phyloP scores from a whole-genome alignment of 2,888 invertebrate species.

The Watsonalla cultraria region DNA sequence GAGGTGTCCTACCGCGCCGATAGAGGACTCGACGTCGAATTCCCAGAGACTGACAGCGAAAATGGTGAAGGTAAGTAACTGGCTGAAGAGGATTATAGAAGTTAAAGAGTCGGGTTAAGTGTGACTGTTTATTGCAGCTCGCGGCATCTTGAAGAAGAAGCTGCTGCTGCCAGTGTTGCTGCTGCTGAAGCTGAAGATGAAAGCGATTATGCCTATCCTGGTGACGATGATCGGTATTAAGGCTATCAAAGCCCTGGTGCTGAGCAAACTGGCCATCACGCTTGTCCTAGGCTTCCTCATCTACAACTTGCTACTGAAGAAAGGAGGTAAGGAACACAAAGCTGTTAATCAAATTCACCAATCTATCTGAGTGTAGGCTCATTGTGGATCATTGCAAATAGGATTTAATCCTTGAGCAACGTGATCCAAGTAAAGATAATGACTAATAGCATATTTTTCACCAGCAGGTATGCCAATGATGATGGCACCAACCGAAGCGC shows the following conservation, averaged over 20 bases:
- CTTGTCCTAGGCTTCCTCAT: slow-evolving; percentile 90
- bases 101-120: neutral
- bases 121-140: slow-evolving; percentile 72
- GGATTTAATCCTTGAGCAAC: no score
- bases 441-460: slow-evolving; percentile 3
- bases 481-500: slow-evolving; percentile 79
- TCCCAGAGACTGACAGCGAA: slow-evolving; percentile 72
- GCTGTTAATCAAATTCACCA: neutral
- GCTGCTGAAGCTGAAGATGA: slow-evolving; percentile 89
- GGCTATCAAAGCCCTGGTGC: slow-evolving; percentile 89
- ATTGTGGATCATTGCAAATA: neutral
- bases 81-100: neutral
- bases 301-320: slow-evolving; percentile 85
- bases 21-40: slow-evolving; percentile 81
- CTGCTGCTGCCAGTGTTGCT: slow-evolving; percentile 87
- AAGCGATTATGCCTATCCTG: slow-evolving; percentile 90
- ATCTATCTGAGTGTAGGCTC: neutral
- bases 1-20: slow-evolving; percentile 83
- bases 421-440: no score
- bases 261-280: slow-evolving; percentile 90
- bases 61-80: slow-evolving; percentile 74
- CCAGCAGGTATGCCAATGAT: slow-evolving; percentile 85
- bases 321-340: slow-evolving; percentile 79
- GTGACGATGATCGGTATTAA: slow-evolving; percentile 88
- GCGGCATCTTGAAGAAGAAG: slow-evolving; percentile 90